Evolutionary conservation across 2,113 vertebrate species (phyloP), one percentile per base, ranked within the genome.

Genomic region (Machaerirhynchus nigripectus): DNA sequence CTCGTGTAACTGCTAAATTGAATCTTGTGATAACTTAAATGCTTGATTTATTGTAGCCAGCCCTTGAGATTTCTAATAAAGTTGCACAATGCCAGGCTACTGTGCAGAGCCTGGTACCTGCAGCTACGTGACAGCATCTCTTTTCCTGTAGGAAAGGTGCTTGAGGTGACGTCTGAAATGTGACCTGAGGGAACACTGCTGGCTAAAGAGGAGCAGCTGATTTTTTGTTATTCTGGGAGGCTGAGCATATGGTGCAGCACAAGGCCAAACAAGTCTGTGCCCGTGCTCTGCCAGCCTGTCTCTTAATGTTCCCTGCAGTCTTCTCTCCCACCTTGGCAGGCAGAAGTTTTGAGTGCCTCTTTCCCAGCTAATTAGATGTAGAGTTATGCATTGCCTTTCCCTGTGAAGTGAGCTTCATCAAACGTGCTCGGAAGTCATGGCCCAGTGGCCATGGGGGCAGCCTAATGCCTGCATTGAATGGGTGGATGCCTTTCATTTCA

Each of bases 221-320:
- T 78, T 93, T 96, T 84, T 84, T 42, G 93, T 93, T 95, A 87
- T 95, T 96, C 68, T 93, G 80, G 90, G 90, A 96, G 56, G 49
- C 56, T 75, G 81, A 89, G 52, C 96, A 96, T 95, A 95, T 96
- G 95, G 93, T 39, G 27, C 67, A 87, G 90, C 80, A 93, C 68
- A 17, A 71, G 81, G 92, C 89, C 87, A 84, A 96, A 40, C 69
- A 47, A 93, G 69, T 64, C 75, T 73, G 64, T 87, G 56, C 52
- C 33, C 47, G 68, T 24, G 52, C 90, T 89, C 82, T 91, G 95
- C 95, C 95, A 96, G 0, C 90, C 87, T 65, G 68, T 71, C 81
- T 78, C 52, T 65, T 35, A 27, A 28, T 26, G 27, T 82, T 75
- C 65, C 70, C 78, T 82, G 65, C 74, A 76, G 81, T 64, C 44